A percentile compares a stretch with the other conserved stretches of the same genome.
Conservation (phyloP, 2,797 vertebrate genomes). For the Notoglanidium macrostoma region DNA sequence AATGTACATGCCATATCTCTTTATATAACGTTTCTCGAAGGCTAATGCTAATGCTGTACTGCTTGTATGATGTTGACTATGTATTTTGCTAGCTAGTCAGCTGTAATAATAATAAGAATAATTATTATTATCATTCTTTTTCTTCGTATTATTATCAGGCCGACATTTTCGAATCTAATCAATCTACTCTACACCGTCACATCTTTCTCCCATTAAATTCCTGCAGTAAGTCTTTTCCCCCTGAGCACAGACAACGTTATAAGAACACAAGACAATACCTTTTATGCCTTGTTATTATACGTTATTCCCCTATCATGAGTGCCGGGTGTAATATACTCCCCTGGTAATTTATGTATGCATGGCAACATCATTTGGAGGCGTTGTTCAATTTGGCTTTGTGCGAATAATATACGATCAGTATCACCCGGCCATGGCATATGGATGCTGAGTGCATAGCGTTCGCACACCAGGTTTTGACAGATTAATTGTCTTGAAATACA, state of each 20-base stretch:
- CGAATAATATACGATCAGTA: constrained; percentile 61
- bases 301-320: constrained; percentile 37
- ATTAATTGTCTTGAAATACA: constrained; percentile 65
- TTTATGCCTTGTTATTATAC: constrained; percentile 53
- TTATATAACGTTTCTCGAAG: background rate
- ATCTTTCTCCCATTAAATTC: background rate
- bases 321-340: constrained; percentile 50
- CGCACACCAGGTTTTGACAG: constrained; percentile 53
- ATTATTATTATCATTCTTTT: background rate
- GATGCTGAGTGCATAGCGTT: constrained; percentile 58
- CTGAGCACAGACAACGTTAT: constrained; percentile 26
- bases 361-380: constrained; percentile 52
- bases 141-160: background rate
- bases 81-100: no score
- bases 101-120: background rate
- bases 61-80: no score
- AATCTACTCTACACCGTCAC: background rate
- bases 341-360: constrained; percentile 56
- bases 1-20: background rate
- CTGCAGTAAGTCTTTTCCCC: background rate
- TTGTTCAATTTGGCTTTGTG: constrained; percentile 58
- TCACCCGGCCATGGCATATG: constrained; percentile 62
- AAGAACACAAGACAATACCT: constrained; percentile 29
- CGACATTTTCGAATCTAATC: background rate
- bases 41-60: no score